Conservation (phyloP, 2,113 vertebrate genomes). For the Chionomys nivalis region DNA sequence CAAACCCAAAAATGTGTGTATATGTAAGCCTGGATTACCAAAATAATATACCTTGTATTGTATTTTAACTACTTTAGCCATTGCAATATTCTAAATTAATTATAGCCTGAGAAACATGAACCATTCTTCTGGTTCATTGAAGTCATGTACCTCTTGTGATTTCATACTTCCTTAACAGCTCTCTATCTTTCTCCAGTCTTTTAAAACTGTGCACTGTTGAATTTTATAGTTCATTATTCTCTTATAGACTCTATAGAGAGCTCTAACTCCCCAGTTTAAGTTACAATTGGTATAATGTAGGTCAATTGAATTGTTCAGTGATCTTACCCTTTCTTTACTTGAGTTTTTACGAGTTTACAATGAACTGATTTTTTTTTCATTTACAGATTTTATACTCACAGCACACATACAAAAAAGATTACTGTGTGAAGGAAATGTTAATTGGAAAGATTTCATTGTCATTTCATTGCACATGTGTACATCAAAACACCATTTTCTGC, state of each 20-base stretch:
- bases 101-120: background rate
- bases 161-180: background rate
- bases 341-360: background rate
- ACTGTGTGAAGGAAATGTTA: background rate
- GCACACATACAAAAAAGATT: background rate
- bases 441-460: background rate
- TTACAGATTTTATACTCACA: background rate
- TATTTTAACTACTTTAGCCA: background rate
- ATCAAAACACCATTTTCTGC: background rate
- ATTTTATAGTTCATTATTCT: background rate
- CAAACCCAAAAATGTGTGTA: background rate
- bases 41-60: background rate
- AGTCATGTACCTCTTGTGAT: background rate
- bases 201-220: accelerated
- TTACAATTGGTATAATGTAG: background rate
- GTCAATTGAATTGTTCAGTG: background rate
- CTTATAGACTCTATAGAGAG: background rate
- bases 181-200: background rate
- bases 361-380: background rate
- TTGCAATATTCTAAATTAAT: background rate
- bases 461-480: background rate
- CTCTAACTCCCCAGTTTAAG: background rate
- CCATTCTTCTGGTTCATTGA: background rate
- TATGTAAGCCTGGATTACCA: background rate
- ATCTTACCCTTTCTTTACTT: background rate